Percentiles rank a stretch among this genome's conserved stretches.
Evolutionary conservation across 1,140 invertebrate species (phyloP).

Genomic region (Atopsyche davidsoni): DNA sequence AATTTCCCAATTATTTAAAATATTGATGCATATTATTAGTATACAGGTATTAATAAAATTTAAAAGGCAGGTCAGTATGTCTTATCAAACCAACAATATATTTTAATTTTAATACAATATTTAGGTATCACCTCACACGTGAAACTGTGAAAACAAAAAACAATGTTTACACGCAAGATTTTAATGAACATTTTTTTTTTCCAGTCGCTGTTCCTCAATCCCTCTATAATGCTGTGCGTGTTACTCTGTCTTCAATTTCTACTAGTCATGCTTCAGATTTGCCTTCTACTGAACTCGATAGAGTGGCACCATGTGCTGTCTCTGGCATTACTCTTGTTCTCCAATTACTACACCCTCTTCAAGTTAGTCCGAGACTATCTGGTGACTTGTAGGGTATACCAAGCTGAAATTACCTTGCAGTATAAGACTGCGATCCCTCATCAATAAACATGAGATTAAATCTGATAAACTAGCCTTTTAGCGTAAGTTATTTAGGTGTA

Average conservation of each 20-base stretch:
- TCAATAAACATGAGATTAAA: slow-evolving; percentile 6
- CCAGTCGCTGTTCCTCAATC: slow-evolving; percentile 82
- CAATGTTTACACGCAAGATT: too few species aligned
- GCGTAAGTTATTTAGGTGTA: background rate
- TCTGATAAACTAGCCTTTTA: background rate
- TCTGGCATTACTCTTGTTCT: slow-evolving; percentile 74
- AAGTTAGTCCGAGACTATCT: slow-evolving; percentile 82
- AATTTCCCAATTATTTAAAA: too few species aligned
- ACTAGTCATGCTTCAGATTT: slow-evolving; percentile 70
- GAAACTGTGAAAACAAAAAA: too few species aligned
- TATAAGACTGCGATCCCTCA: slow-evolving; percentile 39
- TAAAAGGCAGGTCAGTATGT: too few species aligned
- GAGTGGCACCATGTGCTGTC: slow-evolving; percentile 92
- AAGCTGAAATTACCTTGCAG: slow-evolving; percentile 65
- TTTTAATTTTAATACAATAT: slow-evolving; percentile 16
- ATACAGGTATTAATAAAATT: too few species aligned
- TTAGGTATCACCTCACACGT: slow-evolving; percentile 31
- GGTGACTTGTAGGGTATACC: slow-evolving; percentile 75
- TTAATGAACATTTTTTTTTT: slow-evolving; percentile 38
- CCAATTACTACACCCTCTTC: slow-evolving; percentile 88
- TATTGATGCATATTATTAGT: too few species aligned
- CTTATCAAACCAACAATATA: too few species aligned
- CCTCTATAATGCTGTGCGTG: slow-evolving; percentile 69
- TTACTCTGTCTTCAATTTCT: slow-evolving; percentile 67
- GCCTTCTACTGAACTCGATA: slow-evolving; percentile 66